Percentiles rank a stretch among this genome's conserved stretches.
Evolutionary conservation across 2,888 invertebrate genomes (phyloP).

Genomic region (Lamellibrachia columna): DNA sequence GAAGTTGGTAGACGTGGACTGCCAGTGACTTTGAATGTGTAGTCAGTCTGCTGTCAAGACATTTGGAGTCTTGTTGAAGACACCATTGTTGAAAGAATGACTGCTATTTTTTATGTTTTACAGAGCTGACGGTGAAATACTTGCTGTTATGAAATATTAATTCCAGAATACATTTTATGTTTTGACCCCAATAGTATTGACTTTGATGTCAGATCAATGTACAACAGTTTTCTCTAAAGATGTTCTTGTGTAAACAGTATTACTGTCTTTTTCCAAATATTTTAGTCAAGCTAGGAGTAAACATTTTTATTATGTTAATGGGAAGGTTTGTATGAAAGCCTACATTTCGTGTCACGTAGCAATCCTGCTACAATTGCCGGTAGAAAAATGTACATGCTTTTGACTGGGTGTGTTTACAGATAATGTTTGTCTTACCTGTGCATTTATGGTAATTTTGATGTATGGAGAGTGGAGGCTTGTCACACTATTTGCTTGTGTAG

Average conservation of each 20-base stretch:
- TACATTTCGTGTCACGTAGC: neutral
- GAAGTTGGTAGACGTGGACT: neutral
- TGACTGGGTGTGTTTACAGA: neutral
- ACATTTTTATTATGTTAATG: neutral
- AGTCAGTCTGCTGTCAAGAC: neutral
- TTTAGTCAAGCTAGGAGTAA: no score
- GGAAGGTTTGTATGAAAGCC: neutral
- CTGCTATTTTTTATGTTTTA: conserved; percentile 8
- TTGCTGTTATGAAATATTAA: neutral
- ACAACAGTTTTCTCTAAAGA: neutral
- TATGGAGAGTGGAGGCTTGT: neutral
- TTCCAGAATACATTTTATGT: neutral
- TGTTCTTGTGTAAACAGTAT: neutral
- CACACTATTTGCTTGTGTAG: neutral
- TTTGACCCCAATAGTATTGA: neutral
- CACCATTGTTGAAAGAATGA: neutral
- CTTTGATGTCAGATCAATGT: neutral
- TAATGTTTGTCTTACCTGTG: neutral
- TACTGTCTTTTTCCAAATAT: no score
- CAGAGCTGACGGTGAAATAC: neutral
- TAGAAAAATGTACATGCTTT: neutral
- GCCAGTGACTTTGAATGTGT: neutral
- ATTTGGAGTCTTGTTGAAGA: neutral
- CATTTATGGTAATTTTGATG: neutral
- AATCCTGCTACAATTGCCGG: neutral